Conservation (phyloP, 2,113 vertebrate species). For the Dolichallabes microphthalmus region DNA sequence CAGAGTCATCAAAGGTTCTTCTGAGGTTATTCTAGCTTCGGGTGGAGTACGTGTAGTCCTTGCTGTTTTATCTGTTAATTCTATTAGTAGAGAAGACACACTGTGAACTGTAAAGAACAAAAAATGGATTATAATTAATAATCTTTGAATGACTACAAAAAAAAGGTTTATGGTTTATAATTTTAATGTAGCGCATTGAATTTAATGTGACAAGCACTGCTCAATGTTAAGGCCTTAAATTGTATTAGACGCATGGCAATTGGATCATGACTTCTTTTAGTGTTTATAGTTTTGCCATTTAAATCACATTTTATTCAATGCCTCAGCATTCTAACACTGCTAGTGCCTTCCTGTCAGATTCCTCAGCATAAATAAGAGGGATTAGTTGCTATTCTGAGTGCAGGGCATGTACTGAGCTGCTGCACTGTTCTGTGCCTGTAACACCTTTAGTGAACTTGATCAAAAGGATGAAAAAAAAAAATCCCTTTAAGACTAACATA, state of each 20-base stretch:
- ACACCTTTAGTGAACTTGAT: neutral
- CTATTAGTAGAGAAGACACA: neutral
- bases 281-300: neutral
- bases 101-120: conserved; percentile 19
- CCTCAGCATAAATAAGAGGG: conserved; percentile 60
- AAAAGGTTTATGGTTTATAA: neutral
- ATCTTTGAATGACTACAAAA: neutral
- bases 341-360: conserved; percentile 47
- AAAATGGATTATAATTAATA: neutral
- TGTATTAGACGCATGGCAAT: neutral
- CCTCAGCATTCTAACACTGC: neutral
- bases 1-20: neutral
- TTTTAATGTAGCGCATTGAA: neutral
- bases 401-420: conserved; percentile 43
- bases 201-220: neutral
- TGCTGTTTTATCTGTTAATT: conserved; percentile 4
- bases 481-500: neutral
- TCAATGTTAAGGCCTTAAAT: neutral
- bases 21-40: neutral
- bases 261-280: neutral
- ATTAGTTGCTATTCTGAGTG: conserved; percentile 69
- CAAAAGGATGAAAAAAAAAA: neutral
- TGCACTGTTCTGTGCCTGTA: conserved; percentile 19
- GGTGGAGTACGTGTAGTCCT: neutral
- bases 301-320: neutral